Percentiles rank a stretch among this genome's conserved stretches.
Evolutionary conservation across 2,113 vertebrate species (phyloP).

Genomic region (Myiozetetes cayanensis): DNA sequence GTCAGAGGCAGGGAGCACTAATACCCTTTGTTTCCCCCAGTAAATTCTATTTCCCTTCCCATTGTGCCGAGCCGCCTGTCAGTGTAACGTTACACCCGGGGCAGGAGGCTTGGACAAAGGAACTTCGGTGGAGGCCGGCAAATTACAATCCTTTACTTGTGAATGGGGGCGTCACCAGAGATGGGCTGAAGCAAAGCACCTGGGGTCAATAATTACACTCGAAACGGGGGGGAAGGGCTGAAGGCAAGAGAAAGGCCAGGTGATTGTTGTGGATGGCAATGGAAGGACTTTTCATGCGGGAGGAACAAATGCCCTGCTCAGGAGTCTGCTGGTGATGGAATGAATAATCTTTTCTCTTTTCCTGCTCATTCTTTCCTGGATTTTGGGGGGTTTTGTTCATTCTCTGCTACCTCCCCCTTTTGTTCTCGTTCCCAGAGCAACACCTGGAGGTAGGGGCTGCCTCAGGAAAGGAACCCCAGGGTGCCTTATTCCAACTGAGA

Average conservation of each 20-base stretch:
- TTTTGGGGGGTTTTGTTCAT: background rate
- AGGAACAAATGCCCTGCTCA: conserved; percentile 10
- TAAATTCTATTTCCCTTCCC: conserved; percentile 72
- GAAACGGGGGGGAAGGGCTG: background rate
- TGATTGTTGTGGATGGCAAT: conserved; percentile 8
- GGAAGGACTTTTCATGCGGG: background rate
- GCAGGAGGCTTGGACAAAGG: conserved; percentile 51
- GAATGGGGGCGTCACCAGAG: conserved; percentile 39
- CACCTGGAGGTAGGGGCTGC: background rate
- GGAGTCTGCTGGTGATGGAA: background rate
- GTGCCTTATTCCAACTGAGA: background rate
- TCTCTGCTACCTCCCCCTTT: background rate
- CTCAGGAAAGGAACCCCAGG: background rate
- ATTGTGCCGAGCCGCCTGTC: conserved; percentile 31
- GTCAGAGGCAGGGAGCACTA: conserved; percentile 10
- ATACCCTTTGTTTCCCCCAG: conserved; percentile 55
- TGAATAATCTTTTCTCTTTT: background rate
- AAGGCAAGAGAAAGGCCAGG: conserved; percentile 14
- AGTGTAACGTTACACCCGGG: conserved; percentile 28
- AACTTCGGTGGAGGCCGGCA: conserved; percentile 15
- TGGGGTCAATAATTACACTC: conserved; percentile 69
- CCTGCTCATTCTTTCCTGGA: background rate
- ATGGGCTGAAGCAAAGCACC: conserved; percentile 58
- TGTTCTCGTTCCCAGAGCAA: conserved; percentile 22
- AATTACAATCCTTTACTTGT: conserved; percentile 29